Conservation (phyloP, 2,797 vertebrate genomes). For the Chelonia mydas region DNA sequence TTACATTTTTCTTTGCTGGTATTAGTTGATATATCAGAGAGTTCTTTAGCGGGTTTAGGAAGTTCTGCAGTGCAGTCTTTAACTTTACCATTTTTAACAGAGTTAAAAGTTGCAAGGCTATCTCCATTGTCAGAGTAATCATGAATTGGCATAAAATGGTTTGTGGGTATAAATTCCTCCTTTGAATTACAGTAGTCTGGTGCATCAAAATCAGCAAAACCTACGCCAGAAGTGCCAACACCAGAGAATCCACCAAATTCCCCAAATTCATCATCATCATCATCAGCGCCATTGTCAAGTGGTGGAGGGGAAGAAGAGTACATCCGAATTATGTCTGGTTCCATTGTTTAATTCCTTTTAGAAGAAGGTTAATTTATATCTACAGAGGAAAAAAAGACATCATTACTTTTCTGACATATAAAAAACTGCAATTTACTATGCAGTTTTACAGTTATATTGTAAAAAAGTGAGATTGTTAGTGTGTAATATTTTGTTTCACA, state of each 20-base stretch:
- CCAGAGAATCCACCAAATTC: conserved; percentile 90
- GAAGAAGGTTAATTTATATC: conserved; percentile 79
- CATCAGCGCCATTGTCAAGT: conserved; percentile 89
- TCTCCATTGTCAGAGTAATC: conserved; percentile 82
- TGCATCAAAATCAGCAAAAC: conserved; percentile 83
- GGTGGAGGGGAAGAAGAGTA: conserved; percentile 91
- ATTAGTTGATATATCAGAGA: conserved; percentile 79
- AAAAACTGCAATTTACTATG: background rate
- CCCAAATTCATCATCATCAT: conserved; percentile 91
- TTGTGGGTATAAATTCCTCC: conserved; percentile 83
- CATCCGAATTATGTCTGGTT: conserved; percentile 90
- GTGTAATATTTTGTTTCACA: background rate
- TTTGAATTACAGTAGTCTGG: conserved; percentile 78
- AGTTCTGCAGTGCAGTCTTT: conserved; percentile 75
- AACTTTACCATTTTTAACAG: conserved; percentile 80
- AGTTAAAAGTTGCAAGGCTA: conserved; percentile 81
- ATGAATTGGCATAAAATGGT: conserved; percentile 83
- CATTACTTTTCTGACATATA: background rate
- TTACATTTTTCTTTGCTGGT: conserved; percentile 80
- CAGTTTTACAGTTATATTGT: conserved; percentile 2
- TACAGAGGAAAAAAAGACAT: conserved; percentile 54
- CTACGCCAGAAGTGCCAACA: conserved; percentile 80
- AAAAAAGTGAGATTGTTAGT: background rate
- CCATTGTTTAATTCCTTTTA: conserved; percentile 84
- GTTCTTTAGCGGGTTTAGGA: conserved; percentile 76